These are phyloP conservation scores for Brachylomia viminalis DNA, from an alignment of 2,888 invertebrate species.

Conservation along the genomic window DNA sequence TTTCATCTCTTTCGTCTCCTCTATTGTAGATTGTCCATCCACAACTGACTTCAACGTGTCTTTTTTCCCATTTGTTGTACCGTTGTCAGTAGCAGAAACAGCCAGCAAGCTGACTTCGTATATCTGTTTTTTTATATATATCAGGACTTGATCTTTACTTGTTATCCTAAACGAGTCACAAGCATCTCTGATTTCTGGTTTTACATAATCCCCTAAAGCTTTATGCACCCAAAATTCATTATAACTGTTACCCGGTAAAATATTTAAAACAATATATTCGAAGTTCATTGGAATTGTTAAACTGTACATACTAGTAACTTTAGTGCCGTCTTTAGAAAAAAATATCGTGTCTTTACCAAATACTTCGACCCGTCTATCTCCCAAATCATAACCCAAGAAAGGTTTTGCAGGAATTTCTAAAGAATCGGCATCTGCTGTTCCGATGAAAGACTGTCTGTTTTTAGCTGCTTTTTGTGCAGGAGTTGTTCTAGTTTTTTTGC, in stretches of 20 bases:
- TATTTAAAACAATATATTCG: constrained; percentile 80
- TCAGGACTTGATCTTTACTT: constrained; percentile 80
- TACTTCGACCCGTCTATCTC: constrained; percentile 84
- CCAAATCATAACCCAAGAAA: constrained; percentile 84
- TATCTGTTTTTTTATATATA: constrained; percentile 81
- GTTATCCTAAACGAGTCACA: constrained; percentile 84
- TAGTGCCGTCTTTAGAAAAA: constrained; percentile 85
- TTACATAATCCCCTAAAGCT: constrained; percentile 76
- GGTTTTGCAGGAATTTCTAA: constrained; percentile 71
- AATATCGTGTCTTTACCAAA: constrained; percentile 84
- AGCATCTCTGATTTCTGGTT: constrained; percentile 69
- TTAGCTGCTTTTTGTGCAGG: constrained; percentile 70
- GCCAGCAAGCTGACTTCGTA: constrained; percentile 69
- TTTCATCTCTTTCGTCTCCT: constrained; percentile 74
- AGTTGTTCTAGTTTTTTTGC: constrained; percentile 75
- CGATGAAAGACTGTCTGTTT: constrained; percentile 60
- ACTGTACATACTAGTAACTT: constrained; percentile 78
- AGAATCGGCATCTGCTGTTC: constrained; percentile 41
- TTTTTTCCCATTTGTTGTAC: constrained; percentile 63
- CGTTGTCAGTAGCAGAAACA: constrained; percentile 49
- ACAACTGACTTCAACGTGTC: constrained; percentile 46
- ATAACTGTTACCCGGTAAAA: constrained; percentile 79
- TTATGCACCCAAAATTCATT: constrained; percentile 85
- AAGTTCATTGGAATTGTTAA: constrained; percentile 83
- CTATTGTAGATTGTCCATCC: constrained; percentile 52